These are phyloP conservation scores for Ophiodon elongatus DNA, from an alignment of 2,113 vertebrate species.

Conservation along the genomic window DNA sequence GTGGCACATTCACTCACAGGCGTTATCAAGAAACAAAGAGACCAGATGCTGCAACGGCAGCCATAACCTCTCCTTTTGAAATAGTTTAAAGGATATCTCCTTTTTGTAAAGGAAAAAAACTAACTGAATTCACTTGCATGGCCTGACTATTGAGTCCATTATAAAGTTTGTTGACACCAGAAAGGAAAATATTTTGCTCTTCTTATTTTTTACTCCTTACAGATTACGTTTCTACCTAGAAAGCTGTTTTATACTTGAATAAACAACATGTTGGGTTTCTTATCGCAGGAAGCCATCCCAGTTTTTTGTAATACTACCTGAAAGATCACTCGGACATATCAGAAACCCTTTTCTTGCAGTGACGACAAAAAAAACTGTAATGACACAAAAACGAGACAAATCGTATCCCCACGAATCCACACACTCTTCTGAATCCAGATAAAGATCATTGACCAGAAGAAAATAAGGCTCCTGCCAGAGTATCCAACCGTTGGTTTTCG, in stretches of 20 bases:
- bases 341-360: neutral
- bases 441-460: neutral
- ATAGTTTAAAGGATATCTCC: neutral
- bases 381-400: neutral
- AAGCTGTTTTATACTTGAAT: neutral
- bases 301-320: neutral
- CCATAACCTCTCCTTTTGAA: neutral
- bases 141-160: neutral
- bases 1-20: neutral
- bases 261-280: neutral
- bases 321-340: neutral
- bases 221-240: neutral
- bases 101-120: neutral
- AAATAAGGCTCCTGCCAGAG: neutral
- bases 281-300: constrained; percentile 5
- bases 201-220: neutral
- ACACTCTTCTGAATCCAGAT: neutral
- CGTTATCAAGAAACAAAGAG: neutral
- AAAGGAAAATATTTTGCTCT: neutral
- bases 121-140: neutral
- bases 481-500: neutral
- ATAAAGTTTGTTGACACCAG: neutral
- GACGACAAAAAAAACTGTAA: neutral
- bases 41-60: neutral
- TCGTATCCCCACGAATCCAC: neutral